Base-by-base conservation (phyloP, 64 coral and sea anemone species). In the Pocillopora damicornis region DNA sequence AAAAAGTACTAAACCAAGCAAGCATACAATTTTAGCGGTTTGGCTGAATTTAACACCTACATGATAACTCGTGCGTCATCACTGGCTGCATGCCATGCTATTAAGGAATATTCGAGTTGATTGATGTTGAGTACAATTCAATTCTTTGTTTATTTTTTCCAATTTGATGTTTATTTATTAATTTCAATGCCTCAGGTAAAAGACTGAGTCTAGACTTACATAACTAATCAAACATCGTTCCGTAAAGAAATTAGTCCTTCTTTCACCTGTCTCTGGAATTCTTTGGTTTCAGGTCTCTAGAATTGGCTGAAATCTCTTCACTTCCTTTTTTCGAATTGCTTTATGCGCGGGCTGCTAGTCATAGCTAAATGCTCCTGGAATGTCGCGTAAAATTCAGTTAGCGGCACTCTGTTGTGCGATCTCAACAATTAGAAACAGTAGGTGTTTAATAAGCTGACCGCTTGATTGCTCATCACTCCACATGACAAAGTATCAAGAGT, bases 91-190 rank as follows among this genome's bases (percentile, higher is more conserved):
- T 8, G 12, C 13, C 58, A 85, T 25, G 38, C 17, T 72, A 72
- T 72, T 85, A 85, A 26, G 45, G 81, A 85, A n/a, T 51, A 15
- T 83, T 81, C 80, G 14, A 42, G 80, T 51, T 72, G 18, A 56
- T 18, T n/a, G 64, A 85, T 85, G 71, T 85, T 85, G 65, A 56
- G 18, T 73, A 15, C 16, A 17, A 37, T n/a, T 73, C 38, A 1
- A 16, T 63, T 85, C 81, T 57, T 85, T 85, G 81, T 85, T 71
- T 85, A 85, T 14, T 69, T 83, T 30, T 85, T 35, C 72, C 57
- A 67, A 81, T 81, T 85, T 73, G 64, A 83, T 37, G 34, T 61
- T 26, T 45, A 66, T 71, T 58, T 72, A 85, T 85, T 38, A 63
- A 85, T 85, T 85, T 85, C 37, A 30, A 73, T 85, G 65, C 81